phyloP scores from a whole-genome alignment of 2,888 invertebrate species.

The Euclidia mi region DNA sequence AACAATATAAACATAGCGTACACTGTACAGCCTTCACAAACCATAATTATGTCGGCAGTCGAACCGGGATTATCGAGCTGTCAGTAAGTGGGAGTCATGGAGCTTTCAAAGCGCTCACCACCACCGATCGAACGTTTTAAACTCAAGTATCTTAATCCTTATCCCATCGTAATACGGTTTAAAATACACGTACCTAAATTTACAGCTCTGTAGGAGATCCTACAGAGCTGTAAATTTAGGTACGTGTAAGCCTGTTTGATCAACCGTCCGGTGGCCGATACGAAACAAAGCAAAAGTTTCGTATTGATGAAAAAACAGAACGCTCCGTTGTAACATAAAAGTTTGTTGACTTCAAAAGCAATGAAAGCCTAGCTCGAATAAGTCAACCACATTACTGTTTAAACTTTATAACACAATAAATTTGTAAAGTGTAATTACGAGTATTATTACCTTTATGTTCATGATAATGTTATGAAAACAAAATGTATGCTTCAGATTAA shows the following conservation, averaged over 20 bases:
- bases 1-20: constrained; percentile 4
- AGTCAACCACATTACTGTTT: neutral
- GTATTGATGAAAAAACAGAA: constrained; percentile 42
- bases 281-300: constrained; percentile 48
- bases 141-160: constrained; percentile 5
- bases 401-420: neutral
- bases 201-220: constrained; percentile 13
- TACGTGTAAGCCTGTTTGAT: constrained; percentile 51
- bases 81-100: constrained; percentile 60
- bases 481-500: constrained; percentile 6
- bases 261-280: constrained; percentile 42
- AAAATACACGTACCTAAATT: constrained; percentile 7
- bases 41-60: constrained; percentile 43
- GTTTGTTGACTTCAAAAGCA: constrained; percentile 22
- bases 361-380: constrained; percentile 1
- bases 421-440: neutral
- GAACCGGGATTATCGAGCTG: constrained; percentile 54
- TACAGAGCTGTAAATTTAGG: no score
- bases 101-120: constrained; percentile 46
- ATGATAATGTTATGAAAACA: constrained; percentile 3
- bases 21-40: constrained; percentile 39
- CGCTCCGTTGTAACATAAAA: constrained; percentile 4
- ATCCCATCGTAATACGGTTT: constrained; percentile 17
- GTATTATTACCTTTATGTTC: neutral
- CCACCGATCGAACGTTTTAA: constrained; percentile 13